These are phyloP conservation scores for Globodera ellingtonae DNA, from an alignment of 1,140 invertebrate species.

Conservation along the genomic window DNA sequence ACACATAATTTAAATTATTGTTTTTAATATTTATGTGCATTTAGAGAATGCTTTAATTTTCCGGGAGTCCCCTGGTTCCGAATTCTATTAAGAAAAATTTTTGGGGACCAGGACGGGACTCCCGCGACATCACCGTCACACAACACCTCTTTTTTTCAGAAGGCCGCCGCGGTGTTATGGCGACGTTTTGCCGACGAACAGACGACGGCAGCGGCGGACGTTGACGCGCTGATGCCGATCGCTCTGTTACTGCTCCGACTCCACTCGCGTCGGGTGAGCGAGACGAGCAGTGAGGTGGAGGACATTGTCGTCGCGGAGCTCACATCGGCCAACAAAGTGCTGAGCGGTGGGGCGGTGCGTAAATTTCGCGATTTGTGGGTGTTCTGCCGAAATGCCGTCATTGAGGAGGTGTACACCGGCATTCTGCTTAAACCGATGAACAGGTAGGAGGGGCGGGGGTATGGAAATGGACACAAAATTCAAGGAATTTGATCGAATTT, in stretches of 20 bases:
- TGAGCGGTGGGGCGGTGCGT: slow-evolving; percentile 47
- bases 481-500: no score
- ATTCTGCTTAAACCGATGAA: slow-evolving; percentile 56
- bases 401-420: slow-evolving; percentile 45
- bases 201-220: not conserved
- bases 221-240: slow-evolving; percentile 32
- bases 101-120: not conserved
- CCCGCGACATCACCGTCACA: not conserved
- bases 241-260: slow-evolving; percentile 51
- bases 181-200: slow-evolving; percentile 21
- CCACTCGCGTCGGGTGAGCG: slow-evolving; percentile 51
- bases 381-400: slow-evolving; percentile 39
- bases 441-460: slow-evolving; percentile 16
- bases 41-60: no score
- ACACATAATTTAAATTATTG: no score
- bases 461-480: no score
- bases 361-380: slow-evolving; percentile 60
- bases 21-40: no score
- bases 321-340: slow-evolving; percentile 49
- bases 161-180: slow-evolving; percentile 49
- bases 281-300: slow-evolving; percentile 60
- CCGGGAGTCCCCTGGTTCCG: not conserved
- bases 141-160: slow-evolving; percentile 25
- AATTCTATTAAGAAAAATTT: not conserved
- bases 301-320: slow-evolving; percentile 58